Evolutionary conservation across 2,113 vertebrate species (phyloP), one percentile per base, ranked within the genome.

Genomic region (Eubucco bourcierii): DNA sequence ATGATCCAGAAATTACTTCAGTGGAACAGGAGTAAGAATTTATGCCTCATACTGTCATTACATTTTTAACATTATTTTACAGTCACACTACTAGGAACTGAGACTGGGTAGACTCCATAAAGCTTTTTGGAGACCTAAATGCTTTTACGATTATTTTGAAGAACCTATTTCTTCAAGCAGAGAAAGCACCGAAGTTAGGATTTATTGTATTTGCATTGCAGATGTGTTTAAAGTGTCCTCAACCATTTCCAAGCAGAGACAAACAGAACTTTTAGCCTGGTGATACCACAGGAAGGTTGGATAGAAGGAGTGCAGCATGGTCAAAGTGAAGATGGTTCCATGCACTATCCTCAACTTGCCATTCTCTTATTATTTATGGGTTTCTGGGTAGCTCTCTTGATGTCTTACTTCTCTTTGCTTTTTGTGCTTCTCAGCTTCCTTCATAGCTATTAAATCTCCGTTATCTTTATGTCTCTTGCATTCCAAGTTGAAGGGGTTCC

Each of bases 11-110:
- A 97, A 96, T 97, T 39, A 91, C 97, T 96, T 98, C 98, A 83
- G 76, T 96, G 97, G 97, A 98, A 58, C 97, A 98, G 91, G 97
- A 97, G 98, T 98, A 98, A 98, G 98, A 97, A 91, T 90, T 96
- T 90, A 67, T 67, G 33, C 68, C 87, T 93, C 73, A 47, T 96
- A 63, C 33, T 80, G 25, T 90, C 90, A 50, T 93, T 90, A 76
- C 34, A 31, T 83, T 91, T 90, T 75, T 67, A 87, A 77, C 77
- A 24, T 92, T 89, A 50, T 59, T 93, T 95, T 92, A 58, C 91
- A 80, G 65, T 61, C 84, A 77, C 23, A 6, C 41, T 90, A 23
- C 67, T 80, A 52, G 66, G 17, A 79, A n/a, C 65, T 94, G 76
- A 93, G 95, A 92, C 41, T 97, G 96, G 94, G 96, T 97, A 97